Base-by-base conservation (phyloP, 2,888 invertebrate genomes). In the Bombylius discolor region DNA sequence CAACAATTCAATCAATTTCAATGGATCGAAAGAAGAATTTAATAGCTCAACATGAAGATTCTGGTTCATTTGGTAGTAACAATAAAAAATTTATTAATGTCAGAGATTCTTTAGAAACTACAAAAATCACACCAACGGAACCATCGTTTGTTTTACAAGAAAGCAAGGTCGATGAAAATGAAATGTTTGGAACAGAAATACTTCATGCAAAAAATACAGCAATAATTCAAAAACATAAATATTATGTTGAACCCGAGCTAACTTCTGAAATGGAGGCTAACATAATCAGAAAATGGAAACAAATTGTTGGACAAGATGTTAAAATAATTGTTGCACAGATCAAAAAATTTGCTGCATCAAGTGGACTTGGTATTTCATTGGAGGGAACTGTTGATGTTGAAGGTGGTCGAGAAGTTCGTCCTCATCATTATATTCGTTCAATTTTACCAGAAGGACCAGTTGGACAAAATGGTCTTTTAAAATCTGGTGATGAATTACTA, bases 371-470 rank as follows among this genome's bases (percentile, higher is more conserved):
- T 44, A 96, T 99, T 66, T 97, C 95, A 52, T 79, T 98, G 60
- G 97, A 98, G 73, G 98, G 99, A 53, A 99, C 99, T 0, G 98
- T 97, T 47, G 99, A 99, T 72, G 96, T 99, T 54, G 88, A 90
- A 68, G 98, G 98, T 0, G 98, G 98, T 0, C 83, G 90, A 56
- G 98, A 99, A 77, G 93, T 97, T 48, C 81, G 97, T 57, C 98
- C 99, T 4, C 99, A 99, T 76, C 99, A 98, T 78, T 98, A 97
- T 74, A 97, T 99, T 68, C 85, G 98, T 63, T 94, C 94, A 54
- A 95, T 99, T 66, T 78, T 98, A 65, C 87, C 91, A n/a, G 95
- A 97, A 73, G 98, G 99, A 2, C 98, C 99, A 0, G 97, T 99
- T 4, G 98, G 97, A 6, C 83, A 87, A 62, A 95, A 94, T 68